Base-by-base conservation (phyloP, 2,888 invertebrate genomes). In the Eupithecia pulchellata region DNA sequence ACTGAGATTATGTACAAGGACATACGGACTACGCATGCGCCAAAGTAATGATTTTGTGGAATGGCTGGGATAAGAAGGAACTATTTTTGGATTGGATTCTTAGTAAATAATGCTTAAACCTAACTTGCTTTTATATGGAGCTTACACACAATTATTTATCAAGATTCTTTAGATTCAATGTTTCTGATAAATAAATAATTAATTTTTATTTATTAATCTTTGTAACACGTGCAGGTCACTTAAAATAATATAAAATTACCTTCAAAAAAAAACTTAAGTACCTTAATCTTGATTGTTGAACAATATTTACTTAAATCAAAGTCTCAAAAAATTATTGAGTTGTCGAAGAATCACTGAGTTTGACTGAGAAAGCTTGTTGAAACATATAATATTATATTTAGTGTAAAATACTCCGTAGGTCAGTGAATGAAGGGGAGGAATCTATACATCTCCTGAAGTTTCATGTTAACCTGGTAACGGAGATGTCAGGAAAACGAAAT, bases 11-110 rank as follows among this genome's bases (percentile, higher is more conserved):
- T 27, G 39, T 13, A 29, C 36, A 32, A 69, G 73, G 25, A 61
- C 20, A 29, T 42, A 32, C 67, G 73, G 25, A 61, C 5, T 71
- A 83, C 91, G 91, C 91, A 88, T 87, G 91, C 90, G 91, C 78
- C 32, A 30, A 20, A 14, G 34, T 64, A 71, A 63, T 58, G 71
- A 71, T 67, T 34, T 25, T 6, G 4, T 36, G 32, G 34, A n/a
- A 11, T 17, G 52, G 1, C 64, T 25, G 39, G 6, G 25, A n/a
- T 60, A 6, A 8, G 1, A 29, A 29, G 5, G 17, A 57, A 25
- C 52, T 52, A 52, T 52, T 52, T 52, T 25, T 25, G 20, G 20
- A 52, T 25, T 47, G 42, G 20, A 47, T 47, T 20, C 9, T 9
- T 47, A 2, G n/a, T n/a, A n/a, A n/a, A n/a, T n/a, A 47, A 47